Percentiles rank a stretch among this genome's conserved stretches.
Conservation (phyloP, 2,888 invertebrate species). For the Oscheius myriophilus region DNA sequence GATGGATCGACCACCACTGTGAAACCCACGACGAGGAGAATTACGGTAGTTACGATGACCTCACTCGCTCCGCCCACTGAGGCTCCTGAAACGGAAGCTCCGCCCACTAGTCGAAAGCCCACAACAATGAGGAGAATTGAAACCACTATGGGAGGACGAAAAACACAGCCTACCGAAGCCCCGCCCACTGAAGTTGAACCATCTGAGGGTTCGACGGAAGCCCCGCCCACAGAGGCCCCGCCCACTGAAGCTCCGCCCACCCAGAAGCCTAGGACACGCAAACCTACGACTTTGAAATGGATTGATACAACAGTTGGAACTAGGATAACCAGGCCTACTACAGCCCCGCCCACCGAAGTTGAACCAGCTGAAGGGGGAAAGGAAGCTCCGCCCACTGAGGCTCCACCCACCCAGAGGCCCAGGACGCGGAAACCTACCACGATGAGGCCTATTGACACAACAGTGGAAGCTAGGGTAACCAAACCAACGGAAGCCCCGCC, state of each 20-base stretch:
- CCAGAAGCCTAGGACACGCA: neutral
- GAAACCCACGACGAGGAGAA: constrained; percentile 24
- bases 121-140: no score
- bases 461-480: no score
- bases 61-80: neutral
- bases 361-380: neutral
- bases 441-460: neutral
- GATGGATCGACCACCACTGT: constrained; percentile 2
- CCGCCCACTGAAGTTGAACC: neutral
- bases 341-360: neutral
- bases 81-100: neutral
- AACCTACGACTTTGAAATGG: neutral
- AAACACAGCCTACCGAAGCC: no score
- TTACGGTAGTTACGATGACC: constrained; percentile 20
- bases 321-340: neutral
- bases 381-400: no score
- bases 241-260: neutral
- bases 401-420: neutral
- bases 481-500: no score
- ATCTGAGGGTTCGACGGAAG: neutral
- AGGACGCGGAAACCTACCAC: neutral
- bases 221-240: neutral
- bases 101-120: neutral
- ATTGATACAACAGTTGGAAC: neutral
- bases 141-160: no score